Conservation (phyloP, 2,113 vertebrate species). For the Vulpes ferrilata region DNA sequence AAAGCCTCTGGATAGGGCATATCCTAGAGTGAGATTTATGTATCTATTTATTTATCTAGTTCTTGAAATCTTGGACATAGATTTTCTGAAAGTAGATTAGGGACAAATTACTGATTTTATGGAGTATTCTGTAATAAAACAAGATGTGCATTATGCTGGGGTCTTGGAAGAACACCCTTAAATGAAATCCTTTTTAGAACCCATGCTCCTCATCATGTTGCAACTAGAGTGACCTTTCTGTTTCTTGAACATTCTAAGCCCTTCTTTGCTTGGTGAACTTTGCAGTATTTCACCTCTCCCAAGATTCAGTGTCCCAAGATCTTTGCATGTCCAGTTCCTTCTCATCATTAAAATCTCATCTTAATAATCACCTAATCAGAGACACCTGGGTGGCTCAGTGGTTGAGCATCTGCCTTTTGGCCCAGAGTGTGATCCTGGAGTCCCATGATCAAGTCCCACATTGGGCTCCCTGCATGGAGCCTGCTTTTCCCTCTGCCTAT, state of each 20-base stretch:
- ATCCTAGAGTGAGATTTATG: not conserved
- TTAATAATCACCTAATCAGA: not conserved
- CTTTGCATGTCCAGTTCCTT: not conserved
- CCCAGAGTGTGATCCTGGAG: too few relatives aligned
- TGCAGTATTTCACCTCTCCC: not conserved
- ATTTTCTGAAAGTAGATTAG: not conserved
- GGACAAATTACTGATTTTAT: not conserved
- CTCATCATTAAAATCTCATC: not conserved
- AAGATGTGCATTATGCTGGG: not conserved
- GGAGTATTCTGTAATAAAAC: not conserved
- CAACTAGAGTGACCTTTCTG: not conserved
- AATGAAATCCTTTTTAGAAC: not conserved
- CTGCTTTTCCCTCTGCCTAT: too few relatives aligned
- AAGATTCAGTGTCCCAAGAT: not conserved
- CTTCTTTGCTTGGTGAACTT: not conserved
- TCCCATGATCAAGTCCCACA: too few relatives aligned
- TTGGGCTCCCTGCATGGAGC: too few relatives aligned
- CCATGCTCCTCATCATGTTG: not conserved
- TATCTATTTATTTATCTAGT: not conserved
- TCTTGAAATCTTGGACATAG: not conserved
- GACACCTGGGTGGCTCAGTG: too few relatives aligned
- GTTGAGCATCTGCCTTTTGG: too few relatives aligned
- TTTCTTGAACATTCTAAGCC: not conserved
- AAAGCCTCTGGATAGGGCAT: not conserved
- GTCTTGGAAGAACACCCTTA: not conserved